phyloP scores from a whole-genome alignment of 2,797 vertebrate species.

The Coregonus sp. region DNA sequence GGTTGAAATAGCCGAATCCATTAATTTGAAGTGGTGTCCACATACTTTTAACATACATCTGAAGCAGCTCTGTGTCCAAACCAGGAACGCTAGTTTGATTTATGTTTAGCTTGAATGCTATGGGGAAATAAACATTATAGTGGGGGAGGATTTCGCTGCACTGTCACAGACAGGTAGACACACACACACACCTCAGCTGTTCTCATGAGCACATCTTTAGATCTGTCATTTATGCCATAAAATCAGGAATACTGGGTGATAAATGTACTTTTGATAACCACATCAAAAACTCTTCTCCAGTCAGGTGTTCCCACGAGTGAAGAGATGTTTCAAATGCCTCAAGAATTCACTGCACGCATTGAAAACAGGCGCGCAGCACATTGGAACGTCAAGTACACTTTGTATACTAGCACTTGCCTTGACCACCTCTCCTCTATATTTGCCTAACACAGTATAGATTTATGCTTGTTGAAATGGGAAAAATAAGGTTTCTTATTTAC shows the following conservation, averaged over 20 bases:
- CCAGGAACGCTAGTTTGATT: slow-evolving; percentile 48
- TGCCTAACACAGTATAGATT: background rate
- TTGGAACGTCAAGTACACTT: background rate
- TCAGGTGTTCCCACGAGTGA: slow-evolving; percentile 10
- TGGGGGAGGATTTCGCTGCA: slow-evolving; percentile 24
- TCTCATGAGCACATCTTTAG: slow-evolving; percentile 14
- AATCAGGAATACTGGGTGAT: slow-evolving; percentile 24
- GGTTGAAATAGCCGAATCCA: no score
- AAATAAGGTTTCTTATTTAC: background rate
- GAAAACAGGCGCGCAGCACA: background rate
- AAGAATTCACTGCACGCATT: background rate
- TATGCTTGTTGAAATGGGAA: background rate
- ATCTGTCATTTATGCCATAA: slow-evolving; percentile 32
- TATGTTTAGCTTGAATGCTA: slow-evolving; percentile 41
- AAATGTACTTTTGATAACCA: slow-evolving; percentile 5
- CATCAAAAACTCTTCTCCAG: background rate
- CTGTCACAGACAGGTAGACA: background rate
- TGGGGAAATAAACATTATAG: slow-evolving; percentile 34
- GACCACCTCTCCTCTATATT: background rate
- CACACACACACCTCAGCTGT: slow-evolving; percentile 18
- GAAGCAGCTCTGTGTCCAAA: slow-evolving; percentile 38
- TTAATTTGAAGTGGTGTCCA: no score
- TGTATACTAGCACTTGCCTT: background rate
- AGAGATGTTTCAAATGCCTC: slow-evolving; percentile 12
- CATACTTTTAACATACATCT: slow-evolving; percentile 25